Evolutionary conservation across 2,888 invertebrate genomes (phyloP), one percentile per base, ranked within the genome.

Genomic region (Ichneumoninae sp.): DNA sequence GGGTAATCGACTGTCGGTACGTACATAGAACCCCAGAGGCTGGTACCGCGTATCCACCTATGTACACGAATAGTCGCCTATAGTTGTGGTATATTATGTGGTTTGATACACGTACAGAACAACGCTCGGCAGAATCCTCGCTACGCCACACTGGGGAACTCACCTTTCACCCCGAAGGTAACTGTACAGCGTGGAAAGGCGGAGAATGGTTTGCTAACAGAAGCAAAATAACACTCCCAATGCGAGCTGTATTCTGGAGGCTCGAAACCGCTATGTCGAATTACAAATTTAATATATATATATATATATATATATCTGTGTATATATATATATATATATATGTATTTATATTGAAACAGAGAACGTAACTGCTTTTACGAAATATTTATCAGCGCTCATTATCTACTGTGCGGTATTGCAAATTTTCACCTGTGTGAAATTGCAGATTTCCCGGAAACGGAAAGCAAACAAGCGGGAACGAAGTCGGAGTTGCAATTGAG

Each of bases 131-230:
- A 81, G 80, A 68, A 84, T 81, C 77, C 81, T 77, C 83, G 68
- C 30, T n/a, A 50, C 54, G 40, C 65, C 22, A 8, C 68, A 47
- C 80, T 75, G 73, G 83, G 81, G 84, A 79, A 78, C 84, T 91
- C 89, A 90, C 91, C 91, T 91, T 91, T 91, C 91, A 91, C 90
- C 90, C 89, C 68, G 87, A 81, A 87, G 78, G 3, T 91, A 91
- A 90, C 91, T 90, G 90, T 91, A 89, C 87, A 88, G 81, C 86
- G 85, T 75, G 88, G 87, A 89, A 88, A 88, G 87, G 87, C 88
- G 83, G 87, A 82, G 88, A 88, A 89, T 85, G 86, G 86, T 86
- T 88, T 86, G 85, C 83, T 82, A 84, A 83, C 87, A 87, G 85
- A 87, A 86, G 85, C 85, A 85, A 47, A 83, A 85, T 86, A 86